Base-by-base conservation (phyloP, 2,888 invertebrate genomes). In the Amblyteles armatorius region DNA sequence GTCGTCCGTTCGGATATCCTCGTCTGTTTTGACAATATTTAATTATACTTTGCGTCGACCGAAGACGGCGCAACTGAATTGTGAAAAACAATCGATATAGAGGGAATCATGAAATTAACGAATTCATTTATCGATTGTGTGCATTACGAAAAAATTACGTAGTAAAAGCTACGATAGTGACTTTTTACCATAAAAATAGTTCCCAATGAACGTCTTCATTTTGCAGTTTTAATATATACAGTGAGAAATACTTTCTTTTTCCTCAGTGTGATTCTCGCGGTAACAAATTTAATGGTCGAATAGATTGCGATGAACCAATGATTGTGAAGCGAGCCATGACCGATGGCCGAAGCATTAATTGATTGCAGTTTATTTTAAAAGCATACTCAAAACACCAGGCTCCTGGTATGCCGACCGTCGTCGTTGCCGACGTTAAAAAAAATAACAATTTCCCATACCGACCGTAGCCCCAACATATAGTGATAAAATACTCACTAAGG, bases 1-100 rank as follows among this genome's bases (percentile, higher is more conserved):
- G 57, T 94, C 92, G 67, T 93, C 91, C 11, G 94, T 94, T 89
- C 94, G 94, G 55, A 95, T 94, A 82, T 95, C 94, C 9, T 95
- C 94, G 91, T 95, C 95, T 95, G 88, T 74, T 68, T 55, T 22
- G 19, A 74, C 4, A 3, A 73, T 22, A 48, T 33, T 33, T 4
- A 3, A 63, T n/a, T n/a, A n/a, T 26, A 33, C 9, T 7, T 29
- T 29, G 22, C 3, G 5, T 26, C 26, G 3, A 26, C 11, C 22
- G 57, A 57, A 26, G 26, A 13, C 11, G 11, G 16, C 13, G 1
- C 19, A 60, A 60, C 60, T 29, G 11, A 9, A 26, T 65, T 79
- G 57, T 36, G 63, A 26, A 13, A 52, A 33, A 50, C 4, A 50
- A 50, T 50, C 7, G 4, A n/a, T 50, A 1, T 50, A 40, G n/a